phyloP scores from a whole-genome alignment of 1,140 invertebrate species.

The Trachelipus rathkii region DNA sequence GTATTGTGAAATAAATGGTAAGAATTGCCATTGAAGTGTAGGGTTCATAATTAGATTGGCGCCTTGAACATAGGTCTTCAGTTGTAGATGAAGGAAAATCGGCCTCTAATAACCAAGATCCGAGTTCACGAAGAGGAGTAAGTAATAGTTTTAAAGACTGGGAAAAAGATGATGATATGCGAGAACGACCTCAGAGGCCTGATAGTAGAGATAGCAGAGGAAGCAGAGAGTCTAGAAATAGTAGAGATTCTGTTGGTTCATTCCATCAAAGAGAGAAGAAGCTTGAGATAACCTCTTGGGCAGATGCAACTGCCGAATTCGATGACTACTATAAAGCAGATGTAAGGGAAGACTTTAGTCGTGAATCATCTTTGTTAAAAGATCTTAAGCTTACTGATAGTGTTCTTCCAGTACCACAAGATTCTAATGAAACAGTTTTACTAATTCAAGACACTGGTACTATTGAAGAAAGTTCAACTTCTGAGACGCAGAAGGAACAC shows the following conservation, averaged over 20 bases:
- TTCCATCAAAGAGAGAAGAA: conserved; percentile 38
- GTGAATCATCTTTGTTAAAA: conserved; percentile 29
- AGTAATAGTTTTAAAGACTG: conserved; percentile 37
- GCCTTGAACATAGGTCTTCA: conserved; percentile 8
- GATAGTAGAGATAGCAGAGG: conserved; percentile 47
- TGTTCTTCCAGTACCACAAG: conserved; percentile 20
- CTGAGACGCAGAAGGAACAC: conserved; percentile 25
- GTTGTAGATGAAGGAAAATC: conserved; percentile 4
- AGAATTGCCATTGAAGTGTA: not conserved
- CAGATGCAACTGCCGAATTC: conserved; percentile 39
- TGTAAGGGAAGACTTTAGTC: conserved; percentile 21
- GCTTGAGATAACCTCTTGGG: conserved; percentile 40
- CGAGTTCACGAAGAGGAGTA: conserved; percentile 14
- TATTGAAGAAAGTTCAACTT: conserved; percentile 14
- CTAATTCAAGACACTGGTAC: not conserved
- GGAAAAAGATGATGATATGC: conserved; percentile 38
- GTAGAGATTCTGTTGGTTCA: conserved; percentile 34
- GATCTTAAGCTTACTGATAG: conserved; percentile 28
- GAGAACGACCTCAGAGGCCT: conserved; percentile 45
- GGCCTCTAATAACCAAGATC: not conserved
- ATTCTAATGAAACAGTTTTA: conserved; percentile 17
- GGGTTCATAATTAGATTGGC: conserved; percentile 13
- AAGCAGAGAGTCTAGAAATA: conserved; percentile 42
- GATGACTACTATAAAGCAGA: conserved; percentile 37
- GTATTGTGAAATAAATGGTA: too few relatives aligned